A percentile compares a stretch with the other conserved stretches of the same genome.
phyloP scores from a whole-genome alignment of 1,140 invertebrate species.

The Potamilus streckersoni region DNA sequence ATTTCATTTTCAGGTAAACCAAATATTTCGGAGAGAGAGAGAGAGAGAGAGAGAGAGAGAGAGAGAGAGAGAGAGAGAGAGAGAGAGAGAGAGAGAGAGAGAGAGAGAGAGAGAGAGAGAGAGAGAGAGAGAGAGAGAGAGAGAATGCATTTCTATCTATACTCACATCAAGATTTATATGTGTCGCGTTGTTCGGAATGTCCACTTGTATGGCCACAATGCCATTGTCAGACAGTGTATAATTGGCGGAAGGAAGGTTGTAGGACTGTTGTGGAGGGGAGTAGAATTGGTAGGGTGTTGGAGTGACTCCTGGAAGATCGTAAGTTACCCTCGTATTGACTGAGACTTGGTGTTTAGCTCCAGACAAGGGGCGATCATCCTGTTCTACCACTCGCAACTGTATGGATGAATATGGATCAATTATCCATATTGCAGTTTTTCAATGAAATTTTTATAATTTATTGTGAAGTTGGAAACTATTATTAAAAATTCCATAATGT shows the following conservation, averaged over 20 bases:
- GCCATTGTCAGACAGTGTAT: slow-evolving; percentile 48
- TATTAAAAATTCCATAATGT: no score
- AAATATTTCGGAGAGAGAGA: no score
- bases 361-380: slow-evolving; percentile 46
- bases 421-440: no score
- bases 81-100: no score
- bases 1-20: no score
- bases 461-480: no score
- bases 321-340: slow-evolving; percentile 33
- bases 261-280: slow-evolving; percentile 13
- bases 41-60: no score
- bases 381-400: slow-evolving; percentile 51
- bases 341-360: slow-evolving; percentile 16
- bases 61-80: no score
- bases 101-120: no score
- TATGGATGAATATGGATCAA: not conserved
- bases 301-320: not conserved
- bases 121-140: no score
- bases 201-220: slow-evolving; percentile 47
- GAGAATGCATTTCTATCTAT: not conserved
- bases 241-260: slow-evolving; percentile 26
- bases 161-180: slow-evolving; percentile 45
- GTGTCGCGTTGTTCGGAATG: slow-evolving; percentile 50
- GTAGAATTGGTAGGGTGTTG: slow-evolving; percentile 17
- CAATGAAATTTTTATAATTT: no score